phyloP scores from a whole-genome alignment of 2,888 invertebrate species.

The Hypsopygia costalis region DNA sequence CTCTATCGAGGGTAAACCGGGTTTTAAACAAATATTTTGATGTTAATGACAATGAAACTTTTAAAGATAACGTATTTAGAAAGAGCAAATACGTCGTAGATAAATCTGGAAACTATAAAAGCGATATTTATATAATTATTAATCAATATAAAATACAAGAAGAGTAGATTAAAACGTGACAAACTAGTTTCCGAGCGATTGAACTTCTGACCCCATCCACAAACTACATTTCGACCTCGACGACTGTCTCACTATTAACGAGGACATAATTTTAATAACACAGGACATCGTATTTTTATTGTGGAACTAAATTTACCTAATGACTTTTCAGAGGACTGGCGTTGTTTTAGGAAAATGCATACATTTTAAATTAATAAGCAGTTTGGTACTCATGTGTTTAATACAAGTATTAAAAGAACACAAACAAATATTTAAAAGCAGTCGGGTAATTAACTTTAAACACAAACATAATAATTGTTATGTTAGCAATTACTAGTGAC shows the following conservation, averaged over 20 bases:
- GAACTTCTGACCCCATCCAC: conserved; percentile 1
- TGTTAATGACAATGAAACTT: too few species aligned
- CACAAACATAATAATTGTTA: too few species aligned
- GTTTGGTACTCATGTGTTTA: too few species aligned
- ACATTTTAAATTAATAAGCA: too few species aligned
- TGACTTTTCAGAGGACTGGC: conserved; percentile 83
- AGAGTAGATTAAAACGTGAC: conserved; percentile 1
- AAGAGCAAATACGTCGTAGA: conserved; percentile 2
- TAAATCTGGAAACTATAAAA: not conserved
- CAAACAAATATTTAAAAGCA: too few species aligned
- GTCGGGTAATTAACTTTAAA: too few species aligned
- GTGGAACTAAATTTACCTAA: conserved; percentile 26
- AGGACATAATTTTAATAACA: not conserved
- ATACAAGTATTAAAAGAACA: too few species aligned
- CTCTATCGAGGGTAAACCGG: too few species aligned
- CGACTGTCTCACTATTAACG: not conserved
- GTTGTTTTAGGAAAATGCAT: too few species aligned
- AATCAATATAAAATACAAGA: conserved; percentile 3
- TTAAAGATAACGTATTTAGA: not conserved
- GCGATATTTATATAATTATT: too few species aligned
- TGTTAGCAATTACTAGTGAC: too few species aligned
- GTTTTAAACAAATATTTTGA: too few species aligned
- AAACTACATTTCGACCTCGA: not conserved
- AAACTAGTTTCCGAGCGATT: conserved; percentile 1
- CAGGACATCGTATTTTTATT: not conserved